phyloP scores from a whole-genome alignment of 2,888 invertebrate genomes.

The Saturnia japonica region DNA sequence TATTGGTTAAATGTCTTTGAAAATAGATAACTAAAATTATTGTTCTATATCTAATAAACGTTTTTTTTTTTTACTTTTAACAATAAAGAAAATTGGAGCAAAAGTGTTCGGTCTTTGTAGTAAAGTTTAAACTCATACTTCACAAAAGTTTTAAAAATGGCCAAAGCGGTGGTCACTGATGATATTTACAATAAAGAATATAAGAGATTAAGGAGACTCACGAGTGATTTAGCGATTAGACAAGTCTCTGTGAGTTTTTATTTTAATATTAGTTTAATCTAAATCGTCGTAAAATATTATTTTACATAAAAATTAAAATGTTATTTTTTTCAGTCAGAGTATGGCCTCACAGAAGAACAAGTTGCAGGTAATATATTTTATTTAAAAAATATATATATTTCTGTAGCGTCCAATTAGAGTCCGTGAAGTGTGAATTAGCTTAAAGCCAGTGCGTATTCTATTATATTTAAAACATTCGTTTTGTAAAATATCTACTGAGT shows the following conservation, averaged over 20 bases:
- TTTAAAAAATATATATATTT: not conserved
- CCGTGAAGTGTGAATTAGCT: not conserved
- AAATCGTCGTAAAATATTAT: not conserved
- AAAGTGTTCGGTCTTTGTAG: constrained; percentile 27
- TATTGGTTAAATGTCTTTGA: not conserved
- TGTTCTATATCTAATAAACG: no score
- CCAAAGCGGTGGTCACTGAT: constrained; percentile 55
- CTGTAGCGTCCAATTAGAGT: not conserved
- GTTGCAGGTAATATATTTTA: constrained; percentile 85
- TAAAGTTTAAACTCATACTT: not conserved
- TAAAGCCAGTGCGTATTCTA: no score
- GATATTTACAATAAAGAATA: constrained; percentile 86
- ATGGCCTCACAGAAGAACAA: constrained; percentile 94
- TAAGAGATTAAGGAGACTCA: constrained; percentile 84
- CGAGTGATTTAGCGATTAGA: constrained; percentile 85
- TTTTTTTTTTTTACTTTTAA: not conserved
- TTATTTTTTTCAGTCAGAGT: constrained; percentile 87
- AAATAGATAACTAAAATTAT: not conserved
- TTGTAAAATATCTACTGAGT: no score
- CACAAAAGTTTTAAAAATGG: constrained; percentile 44
- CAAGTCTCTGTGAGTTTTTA: constrained; percentile 85
- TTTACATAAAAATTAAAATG: not conserved
- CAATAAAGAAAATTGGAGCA: not conserved
- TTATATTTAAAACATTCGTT: no score
- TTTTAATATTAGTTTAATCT: constrained; percentile 17